These are phyloP conservation scores for Sphenodon punctatus DNA, from an alignment of 2,797 vertebrate genomes.

Conservation along the genomic window DNA sequence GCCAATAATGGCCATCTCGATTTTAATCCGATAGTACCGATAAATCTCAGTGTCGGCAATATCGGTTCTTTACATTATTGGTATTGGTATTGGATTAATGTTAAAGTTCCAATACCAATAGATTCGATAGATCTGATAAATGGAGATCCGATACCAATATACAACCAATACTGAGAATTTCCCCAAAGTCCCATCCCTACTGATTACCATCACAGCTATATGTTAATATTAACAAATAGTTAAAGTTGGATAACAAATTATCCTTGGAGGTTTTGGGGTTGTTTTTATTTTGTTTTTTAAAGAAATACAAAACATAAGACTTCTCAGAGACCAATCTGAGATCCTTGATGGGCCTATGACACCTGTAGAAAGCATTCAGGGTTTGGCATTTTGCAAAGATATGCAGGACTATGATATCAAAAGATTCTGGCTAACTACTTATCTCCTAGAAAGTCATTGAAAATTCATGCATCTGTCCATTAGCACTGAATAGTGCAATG, in stretches of 20 bases:
- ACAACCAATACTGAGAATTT: no score
- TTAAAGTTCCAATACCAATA: no score
- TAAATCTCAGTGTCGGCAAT: no score
- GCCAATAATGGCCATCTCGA: no score
- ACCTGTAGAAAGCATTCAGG: not conserved
- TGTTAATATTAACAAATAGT: slow-evolving; percentile 14
- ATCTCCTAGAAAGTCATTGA: not conserved
- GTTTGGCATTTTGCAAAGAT: not conserved
- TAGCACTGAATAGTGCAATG: rapidly evolving
- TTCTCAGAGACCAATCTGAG: not conserved
- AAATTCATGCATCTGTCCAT: not conserved
- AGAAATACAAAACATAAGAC: not conserved
- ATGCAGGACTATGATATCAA: not conserved
- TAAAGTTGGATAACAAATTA: slow-evolving; percentile 5
- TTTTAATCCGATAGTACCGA: no score
- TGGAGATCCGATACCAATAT: no score
- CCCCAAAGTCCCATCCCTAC: no score
- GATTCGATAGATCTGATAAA: no score
- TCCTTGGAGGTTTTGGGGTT: no score
- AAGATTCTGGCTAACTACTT: not conserved
- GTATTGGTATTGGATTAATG: no score
- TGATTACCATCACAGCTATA: slow-evolving; percentile 38
- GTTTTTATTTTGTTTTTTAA: no score
- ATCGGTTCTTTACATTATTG: no score
- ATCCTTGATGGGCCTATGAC: not conserved